phyloP scores from a whole-genome alignment of 2,888 invertebrate genomes.

The Smittia aterrima region DNA sequence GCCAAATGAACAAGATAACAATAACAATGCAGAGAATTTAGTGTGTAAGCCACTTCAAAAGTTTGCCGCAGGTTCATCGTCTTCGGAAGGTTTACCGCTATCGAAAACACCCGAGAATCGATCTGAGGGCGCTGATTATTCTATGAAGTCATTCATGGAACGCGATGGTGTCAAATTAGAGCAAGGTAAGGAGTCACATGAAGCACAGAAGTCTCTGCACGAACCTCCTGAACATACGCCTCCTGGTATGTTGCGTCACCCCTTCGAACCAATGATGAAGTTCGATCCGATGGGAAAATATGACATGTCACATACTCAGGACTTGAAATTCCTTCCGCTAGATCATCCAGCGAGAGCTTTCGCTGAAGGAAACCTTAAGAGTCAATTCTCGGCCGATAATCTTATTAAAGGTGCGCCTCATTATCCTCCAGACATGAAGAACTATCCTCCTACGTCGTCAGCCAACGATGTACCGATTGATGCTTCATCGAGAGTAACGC shows the following conservation, averaged over 20 bases:
- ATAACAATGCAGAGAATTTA: conserved; percentile 40
- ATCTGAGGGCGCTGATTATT: conserved; percentile 48
- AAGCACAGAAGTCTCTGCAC: background rate
- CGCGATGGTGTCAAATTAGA: conserved; percentile 21
- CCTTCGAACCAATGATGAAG: conserved; percentile 54
- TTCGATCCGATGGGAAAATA: conserved; percentile 53
- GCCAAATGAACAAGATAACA: conserved; percentile 40
- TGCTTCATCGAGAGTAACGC: conserved; percentile 52
- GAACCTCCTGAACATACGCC: conserved; percentile 48
- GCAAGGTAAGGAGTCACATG: background rate
- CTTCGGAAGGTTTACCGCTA: background rate
- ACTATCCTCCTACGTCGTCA: conserved; percentile 47
- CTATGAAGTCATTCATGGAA: conserved; percentile 52
- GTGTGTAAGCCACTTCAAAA: conserved; percentile 39
- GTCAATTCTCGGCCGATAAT: conserved; percentile 52
- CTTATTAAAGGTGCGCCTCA: conserved; percentile 53
- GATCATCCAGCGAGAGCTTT: conserved; percentile 43
- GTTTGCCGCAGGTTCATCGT: background rate
- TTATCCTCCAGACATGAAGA: conserved; percentile 46
- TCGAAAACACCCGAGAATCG: conserved; percentile 45
- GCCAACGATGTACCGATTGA: conserved; percentile 49
- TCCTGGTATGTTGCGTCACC: conserved; percentile 49
- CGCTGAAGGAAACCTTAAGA: conserved; percentile 35
- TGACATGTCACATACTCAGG: conserved; percentile 46
- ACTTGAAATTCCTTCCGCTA: conserved; percentile 51